Evolutionary conservation across 2,888 invertebrate species (phyloP).

Genomic region (Erannis defoliaria): DNA sequence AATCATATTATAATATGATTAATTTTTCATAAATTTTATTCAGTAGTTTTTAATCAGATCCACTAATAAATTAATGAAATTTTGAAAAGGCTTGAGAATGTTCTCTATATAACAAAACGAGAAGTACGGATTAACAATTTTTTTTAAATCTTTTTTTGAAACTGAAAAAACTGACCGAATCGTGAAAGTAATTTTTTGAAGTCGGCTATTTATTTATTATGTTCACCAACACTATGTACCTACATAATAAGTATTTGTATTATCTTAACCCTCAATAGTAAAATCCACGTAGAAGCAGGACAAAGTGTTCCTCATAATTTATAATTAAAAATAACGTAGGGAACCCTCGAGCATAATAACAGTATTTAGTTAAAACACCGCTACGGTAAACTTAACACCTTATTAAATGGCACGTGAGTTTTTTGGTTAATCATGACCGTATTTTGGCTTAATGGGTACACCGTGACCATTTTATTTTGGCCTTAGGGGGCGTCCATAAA

Average conservation of each 20-base stretch:
- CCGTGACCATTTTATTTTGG: constrained; percentile 15
- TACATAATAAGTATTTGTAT: not conserved
- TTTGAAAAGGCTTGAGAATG: too few species aligned
- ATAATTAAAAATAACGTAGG: constrained; percentile 39
- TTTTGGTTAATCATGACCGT: constrained; percentile 83
- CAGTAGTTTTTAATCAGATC: too few species aligned
- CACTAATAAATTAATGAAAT: too few species aligned
- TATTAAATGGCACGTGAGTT: constrained; percentile 77
- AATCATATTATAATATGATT: too few species aligned
- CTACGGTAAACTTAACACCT: constrained; percentile 78
- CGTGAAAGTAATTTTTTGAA: too few species aligned
- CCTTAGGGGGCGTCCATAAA: too few species aligned
- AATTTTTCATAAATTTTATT: too few species aligned
- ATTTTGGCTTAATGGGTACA: constrained; percentile 78
- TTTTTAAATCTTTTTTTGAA: too few species aligned
- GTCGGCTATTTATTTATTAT: too few species aligned
- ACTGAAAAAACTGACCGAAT: too few species aligned
- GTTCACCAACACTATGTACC: not conserved
- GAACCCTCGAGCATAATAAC: constrained; percentile 68
- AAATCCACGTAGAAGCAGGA: constrained; percentile 10
- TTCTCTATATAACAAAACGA: too few species aligned
- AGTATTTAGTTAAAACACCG: constrained; percentile 69
- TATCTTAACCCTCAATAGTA: not conserved
- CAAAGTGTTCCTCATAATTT: constrained; percentile 28
- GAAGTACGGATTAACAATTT: too few species aligned